phyloP scores from a whole-genome alignment of 2,113 vertebrate species.

The Promerops cafer region DNA sequence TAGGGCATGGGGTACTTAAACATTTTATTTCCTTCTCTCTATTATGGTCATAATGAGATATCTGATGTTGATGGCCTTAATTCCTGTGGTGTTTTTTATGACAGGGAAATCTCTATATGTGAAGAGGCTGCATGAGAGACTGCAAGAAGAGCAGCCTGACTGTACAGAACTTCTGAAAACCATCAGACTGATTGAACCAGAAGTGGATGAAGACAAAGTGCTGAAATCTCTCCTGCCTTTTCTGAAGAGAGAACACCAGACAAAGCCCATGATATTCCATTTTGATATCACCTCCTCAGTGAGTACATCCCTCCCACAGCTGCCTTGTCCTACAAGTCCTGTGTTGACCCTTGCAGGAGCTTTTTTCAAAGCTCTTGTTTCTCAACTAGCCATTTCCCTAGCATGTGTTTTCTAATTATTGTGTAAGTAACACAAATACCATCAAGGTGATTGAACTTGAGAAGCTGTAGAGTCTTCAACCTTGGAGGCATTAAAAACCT shows the following conservation, averaged over 20 bases:
- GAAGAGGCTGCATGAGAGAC: slow-evolving; percentile 75
- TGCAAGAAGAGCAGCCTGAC: slow-evolving; percentile 39
- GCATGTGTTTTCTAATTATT: not conserved
- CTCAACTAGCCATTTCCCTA: not conserved
- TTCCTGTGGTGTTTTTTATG: not conserved
- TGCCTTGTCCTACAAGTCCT: not conserved
- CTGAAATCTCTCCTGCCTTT: slow-evolving; percentile 76
- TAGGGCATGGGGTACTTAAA: not conserved
- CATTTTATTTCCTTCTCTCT: not conserved
- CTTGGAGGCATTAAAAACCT: not conserved
- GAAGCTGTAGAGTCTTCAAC: not conserved
- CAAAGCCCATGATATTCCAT: slow-evolving; percentile 80
- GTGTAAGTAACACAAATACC: not conserved
- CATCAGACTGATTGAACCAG: slow-evolving; percentile 81
- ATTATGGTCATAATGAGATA: not conserved
- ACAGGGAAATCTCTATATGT: slow-evolving; percentile 94
- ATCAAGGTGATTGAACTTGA: not conserved
- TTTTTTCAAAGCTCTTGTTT: not conserved
- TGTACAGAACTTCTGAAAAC: slow-evolving; percentile 67
- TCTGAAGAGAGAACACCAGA: slow-evolving; percentile 50
- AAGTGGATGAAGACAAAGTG: slow-evolving; percentile 82
- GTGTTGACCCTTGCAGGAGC: not conserved
- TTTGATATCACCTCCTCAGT: slow-evolving; percentile 93
- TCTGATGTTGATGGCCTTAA: not conserved
- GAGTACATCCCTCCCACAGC: slow-evolving; percentile 27